Conservation (phyloP, 2,113 vertebrate species). For the Thermophis baileyi region DNA sequence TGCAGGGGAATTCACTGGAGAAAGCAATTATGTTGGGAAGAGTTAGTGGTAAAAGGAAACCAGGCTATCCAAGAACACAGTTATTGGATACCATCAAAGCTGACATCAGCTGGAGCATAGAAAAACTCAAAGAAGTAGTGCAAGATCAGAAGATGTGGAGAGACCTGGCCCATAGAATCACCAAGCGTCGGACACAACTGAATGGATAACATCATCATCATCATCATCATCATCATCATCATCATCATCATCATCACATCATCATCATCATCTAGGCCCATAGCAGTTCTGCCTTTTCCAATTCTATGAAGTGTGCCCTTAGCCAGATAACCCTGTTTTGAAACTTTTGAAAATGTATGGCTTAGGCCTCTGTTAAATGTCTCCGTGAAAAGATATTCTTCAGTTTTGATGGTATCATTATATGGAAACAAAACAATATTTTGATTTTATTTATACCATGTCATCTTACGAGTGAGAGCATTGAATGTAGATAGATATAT, state of each 20-base stretch:
- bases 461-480: not conserved
- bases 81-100: not conserved
- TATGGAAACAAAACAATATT: not conserved
- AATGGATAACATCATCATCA: not conserved
- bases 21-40: not conserved
- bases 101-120: not conserved
- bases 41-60: not conserved
- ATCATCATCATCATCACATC: not conserved
- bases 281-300: not conserved
- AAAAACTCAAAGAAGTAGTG: not conserved
- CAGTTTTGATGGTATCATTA: not conserved
- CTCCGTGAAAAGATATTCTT: not conserved
- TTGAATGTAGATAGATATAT: not conserved
- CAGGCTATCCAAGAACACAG: not conserved
- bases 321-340: not conserved
- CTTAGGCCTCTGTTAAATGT: not conserved
- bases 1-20: not conserved
- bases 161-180: not conserved
- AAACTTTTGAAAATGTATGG: not conserved
- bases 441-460: not conserved
- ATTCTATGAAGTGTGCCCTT: not conserved
- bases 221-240: not conserved
- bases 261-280: too few species aligned
- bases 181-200: not conserved
- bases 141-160: not conserved